Base-by-base conservation (phyloP, 2,797 vertebrate genomes). In the Sandelia bainsii region DNA sequence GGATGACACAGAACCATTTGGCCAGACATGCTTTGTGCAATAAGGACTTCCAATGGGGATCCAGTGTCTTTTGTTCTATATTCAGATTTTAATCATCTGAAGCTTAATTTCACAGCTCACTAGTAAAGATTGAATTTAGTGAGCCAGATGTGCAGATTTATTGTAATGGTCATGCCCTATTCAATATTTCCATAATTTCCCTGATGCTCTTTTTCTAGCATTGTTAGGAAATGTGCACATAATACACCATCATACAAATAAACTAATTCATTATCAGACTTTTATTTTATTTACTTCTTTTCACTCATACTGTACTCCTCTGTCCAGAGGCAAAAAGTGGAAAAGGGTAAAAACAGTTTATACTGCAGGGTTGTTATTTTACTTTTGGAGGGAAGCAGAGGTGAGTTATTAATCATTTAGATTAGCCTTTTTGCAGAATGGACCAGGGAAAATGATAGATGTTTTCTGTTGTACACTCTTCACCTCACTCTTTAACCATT, bases 61-160 rank as follows among this genome's bases (percentile, higher is more conserved):
- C 61, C 54, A 3, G 56, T 57, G 57, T 65, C 39, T 78, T 84
- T 74, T 69, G 46, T 77, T 56, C 61, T 63, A 52, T 62, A 69
- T 79, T 84, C 79, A 68, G 52, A 80, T 80, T 85, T 57, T 71
- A 79, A 91, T 87, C 66, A 86, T 75, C 50, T 73, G 52, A 52
- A 69, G 72, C 72, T 87, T 92, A 72, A 92, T 93, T 92, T 93
- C 90, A 92, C 91, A 92, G 87, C 82, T 91, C 89, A 89, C 72
- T 82, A 89, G 83, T 50, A 84, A 80, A 84, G 82, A 93, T 91
- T 73, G 79, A 53, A 88, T 84, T 88, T 81, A 62, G 68, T 71
- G 39, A 59, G 52, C 72, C 86, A 88, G 75, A 86, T 88, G 77
- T 86, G 66, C 72, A 71, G 72, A 86, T 86, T 86, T 82, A 83